Percentiles rank a stretch among this genome's conserved stretches.
Evolutionary conservation across 2,797 vertebrate genomes (phyloP).

Genomic region (Geotrypetes seraphini): DNA sequence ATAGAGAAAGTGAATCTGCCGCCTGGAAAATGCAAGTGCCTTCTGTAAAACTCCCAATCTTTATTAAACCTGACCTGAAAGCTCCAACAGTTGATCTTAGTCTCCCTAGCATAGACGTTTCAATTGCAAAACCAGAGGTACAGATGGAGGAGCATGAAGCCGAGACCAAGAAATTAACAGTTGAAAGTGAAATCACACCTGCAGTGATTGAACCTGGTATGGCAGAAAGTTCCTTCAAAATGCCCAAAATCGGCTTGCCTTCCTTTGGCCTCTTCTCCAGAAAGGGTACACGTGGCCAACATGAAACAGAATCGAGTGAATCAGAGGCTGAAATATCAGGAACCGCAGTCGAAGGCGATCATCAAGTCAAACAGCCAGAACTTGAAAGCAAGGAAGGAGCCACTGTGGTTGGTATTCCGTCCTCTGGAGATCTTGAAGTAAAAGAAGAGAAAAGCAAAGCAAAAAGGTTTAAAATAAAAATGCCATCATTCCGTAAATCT

Average conservation of each 20-base stretch:
- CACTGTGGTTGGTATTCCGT: slow-evolving; percentile 12
- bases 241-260: slow-evolving; percentile 43
- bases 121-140: not conserved
- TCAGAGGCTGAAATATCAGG: slow-evolving; percentile 1
- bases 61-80: not conserved
- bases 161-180: slow-evolving; percentile 2
- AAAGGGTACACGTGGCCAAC: too few species aligned
- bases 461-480: too few species aligned
- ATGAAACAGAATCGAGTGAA: too few species aligned
- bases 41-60: slow-evolving; percentile 5
- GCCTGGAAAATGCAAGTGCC: slow-evolving; percentile 6
- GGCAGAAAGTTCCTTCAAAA: slow-evolving; percentile 32
- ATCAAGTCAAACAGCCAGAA: slow-evolving; percentile 27
- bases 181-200: not conserved
- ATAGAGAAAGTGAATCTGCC: not conserved
- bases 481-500: too few species aligned
- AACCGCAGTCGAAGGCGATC: slow-evolving; percentile 4
- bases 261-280: too few species aligned
- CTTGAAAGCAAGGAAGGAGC: slow-evolving; percentile 9
- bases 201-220: slow-evolving; percentile 3
- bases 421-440: slow-evolving; percentile 11
- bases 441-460: slow-evolving; percentile 23
- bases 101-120: not conserved
- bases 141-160: not conserved
- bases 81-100: not conserved